These are phyloP conservation scores for Trichonephila clavipes DNA, from an alignment of 1,140 invertebrate genomes.

Conservation along the genomic window DNA sequence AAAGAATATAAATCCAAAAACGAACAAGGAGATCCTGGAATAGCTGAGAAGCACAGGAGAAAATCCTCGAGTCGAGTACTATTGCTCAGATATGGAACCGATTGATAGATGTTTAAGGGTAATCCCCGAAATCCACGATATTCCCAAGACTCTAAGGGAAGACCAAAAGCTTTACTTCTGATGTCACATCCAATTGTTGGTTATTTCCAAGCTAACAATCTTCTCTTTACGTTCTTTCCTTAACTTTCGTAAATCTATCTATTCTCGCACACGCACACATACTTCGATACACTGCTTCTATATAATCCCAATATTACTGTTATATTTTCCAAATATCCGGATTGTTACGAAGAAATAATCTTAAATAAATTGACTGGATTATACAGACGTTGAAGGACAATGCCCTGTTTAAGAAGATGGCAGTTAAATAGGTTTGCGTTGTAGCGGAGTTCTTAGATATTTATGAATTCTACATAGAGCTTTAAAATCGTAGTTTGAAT, in stretches of 20 bases:
- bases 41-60: slow-evolving; percentile 35
- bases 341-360: background rate
- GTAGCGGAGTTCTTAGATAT: too few species aligned
- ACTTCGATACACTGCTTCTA: background rate
- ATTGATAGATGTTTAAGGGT: slow-evolving; percentile 53
- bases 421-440: background rate
- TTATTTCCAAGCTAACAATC: slow-evolving; percentile 36
- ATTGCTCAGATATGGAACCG: slow-evolving; percentile 29
- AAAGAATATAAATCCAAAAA: slow-evolving; percentile 50
- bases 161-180: slow-evolving; percentile 45
- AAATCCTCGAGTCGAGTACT: slow-evolving; percentile 43
- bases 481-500: too few species aligned
- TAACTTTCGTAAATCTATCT: background rate
- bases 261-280: background rate
- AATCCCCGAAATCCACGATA: slow-evolving; percentile 42
- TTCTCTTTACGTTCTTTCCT: slow-evolving; percentile 29
- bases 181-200: slow-evolving; percentile 55
- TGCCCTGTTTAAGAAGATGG: background rate
- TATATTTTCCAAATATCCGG: background rate
- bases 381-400: background rate
- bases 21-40: slow-evolving; percentile 19
- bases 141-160: slow-evolving; percentile 36
- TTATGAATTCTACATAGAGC: too few species aligned
- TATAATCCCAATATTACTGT: slow-evolving; percentile 8
- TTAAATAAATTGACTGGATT: slow-evolving; percentile 39